Conservation (phyloP, 2,888 invertebrate genomes). For the Rotaria macrura region DNA sequence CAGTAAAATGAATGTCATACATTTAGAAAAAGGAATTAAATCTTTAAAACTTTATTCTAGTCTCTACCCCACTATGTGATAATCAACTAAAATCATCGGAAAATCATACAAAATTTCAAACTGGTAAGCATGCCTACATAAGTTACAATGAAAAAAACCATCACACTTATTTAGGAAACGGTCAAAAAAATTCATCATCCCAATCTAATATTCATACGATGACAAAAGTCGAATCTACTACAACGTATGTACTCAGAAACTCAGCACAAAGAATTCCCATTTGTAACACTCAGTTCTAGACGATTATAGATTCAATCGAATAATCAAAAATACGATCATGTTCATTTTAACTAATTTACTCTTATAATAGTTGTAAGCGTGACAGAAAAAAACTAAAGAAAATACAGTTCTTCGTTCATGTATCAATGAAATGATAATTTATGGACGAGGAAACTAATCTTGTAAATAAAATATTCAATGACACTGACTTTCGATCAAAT, state of each 20-base stretch:
- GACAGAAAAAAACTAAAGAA: too few relatives aligned
- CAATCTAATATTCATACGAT: background rate
- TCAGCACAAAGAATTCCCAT: too few relatives aligned
- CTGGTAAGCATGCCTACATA: background rate
- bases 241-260: background rate
- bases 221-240: background rate
- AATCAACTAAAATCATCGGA: background rate
- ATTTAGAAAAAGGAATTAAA: background rate
- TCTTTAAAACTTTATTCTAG: background rate
- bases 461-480: too few relatives aligned
- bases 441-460: too few relatives aligned
- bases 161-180: background rate
- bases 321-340: too few relatives aligned
- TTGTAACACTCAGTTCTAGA: too few relatives aligned
- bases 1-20: background rate
- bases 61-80: background rate
- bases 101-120: background rate
- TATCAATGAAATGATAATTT: too few relatives aligned
- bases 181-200: background rate
- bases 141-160: background rate
- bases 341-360: too few relatives aligned
- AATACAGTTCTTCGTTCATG: too few relatives aligned
- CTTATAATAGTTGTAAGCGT: too few relatives aligned
- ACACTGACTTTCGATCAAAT: too few relatives aligned
- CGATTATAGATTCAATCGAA: too few relatives aligned